phyloP scores from a whole-genome alignment of 2,797 vertebrate species.

The Cygnus olor region DNA sequence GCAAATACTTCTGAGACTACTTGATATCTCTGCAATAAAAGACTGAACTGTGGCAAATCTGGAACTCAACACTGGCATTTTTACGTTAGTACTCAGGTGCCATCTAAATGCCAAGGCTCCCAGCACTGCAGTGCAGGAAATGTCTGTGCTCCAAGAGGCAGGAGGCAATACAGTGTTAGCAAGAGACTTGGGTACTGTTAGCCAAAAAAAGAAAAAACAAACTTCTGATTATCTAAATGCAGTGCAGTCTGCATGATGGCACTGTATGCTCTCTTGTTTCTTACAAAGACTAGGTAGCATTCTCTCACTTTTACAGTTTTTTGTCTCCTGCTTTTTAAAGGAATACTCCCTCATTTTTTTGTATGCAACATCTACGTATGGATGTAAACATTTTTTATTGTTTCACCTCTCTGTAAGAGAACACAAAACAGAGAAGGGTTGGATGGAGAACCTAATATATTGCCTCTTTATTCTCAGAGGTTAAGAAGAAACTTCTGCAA shows the following conservation, averaged over 20 bases:
- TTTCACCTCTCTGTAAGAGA: neutral
- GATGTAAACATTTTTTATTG: neutral
- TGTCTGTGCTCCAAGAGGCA: accelerated
- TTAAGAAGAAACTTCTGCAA: neutral
- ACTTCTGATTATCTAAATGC: neutral
- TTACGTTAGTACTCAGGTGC: neutral
- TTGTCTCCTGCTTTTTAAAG: neutral
- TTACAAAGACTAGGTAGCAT: neutral
- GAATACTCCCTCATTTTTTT: neutral
- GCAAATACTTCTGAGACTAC: slow-evolving; percentile 47
- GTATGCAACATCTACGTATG: accelerated
- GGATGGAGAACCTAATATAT: neutral
- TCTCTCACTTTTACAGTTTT: neutral
- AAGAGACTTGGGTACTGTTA: accelerated
- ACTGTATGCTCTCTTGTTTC: neutral
- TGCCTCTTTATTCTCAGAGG: neutral
- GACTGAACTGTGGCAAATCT: slow-evolving; percentile 24
- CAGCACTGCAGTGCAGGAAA: neutral
- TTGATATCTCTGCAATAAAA: slow-evolving; percentile 21
- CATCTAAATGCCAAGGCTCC: neutral
- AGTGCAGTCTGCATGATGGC: neutral
- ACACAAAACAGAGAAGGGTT: neutral
- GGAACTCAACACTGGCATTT: neutral
- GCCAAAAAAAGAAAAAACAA: neutral
- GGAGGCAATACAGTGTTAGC: accelerated